Conservation (phyloP, 2,888 invertebrate species). For the Parelbella ahira region DNA sequence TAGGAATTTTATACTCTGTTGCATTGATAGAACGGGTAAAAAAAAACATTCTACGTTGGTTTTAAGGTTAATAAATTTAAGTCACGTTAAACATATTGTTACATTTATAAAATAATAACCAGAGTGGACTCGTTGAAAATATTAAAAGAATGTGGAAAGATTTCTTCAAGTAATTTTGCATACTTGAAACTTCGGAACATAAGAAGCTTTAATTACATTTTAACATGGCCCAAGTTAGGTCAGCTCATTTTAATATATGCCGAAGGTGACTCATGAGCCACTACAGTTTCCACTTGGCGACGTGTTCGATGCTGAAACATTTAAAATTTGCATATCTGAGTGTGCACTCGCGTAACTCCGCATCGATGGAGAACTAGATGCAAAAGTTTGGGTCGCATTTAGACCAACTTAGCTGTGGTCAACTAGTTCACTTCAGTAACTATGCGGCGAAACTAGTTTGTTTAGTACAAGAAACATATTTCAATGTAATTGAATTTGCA, state of each 20-base stretch:
- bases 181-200: conserved; percentile 4
- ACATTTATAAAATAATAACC: too few species aligned
- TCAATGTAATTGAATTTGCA: too few species aligned
- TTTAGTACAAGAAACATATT: too few species aligned
- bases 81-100: too few species aligned
- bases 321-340: conserved; percentile 42
- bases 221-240: not conserved
- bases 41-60: too few species aligned
- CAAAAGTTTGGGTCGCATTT: conserved; percentile 10
- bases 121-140: too few species aligned
- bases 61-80: too few species aligned
- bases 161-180: too few species aligned
- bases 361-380: conserved; percentile 6
- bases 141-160: too few species aligned
- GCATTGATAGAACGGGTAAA: too few species aligned
- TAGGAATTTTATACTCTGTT: too few species aligned
- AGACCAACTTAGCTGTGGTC: conserved; percentile 9
- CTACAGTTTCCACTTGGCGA: conserved; percentile 23
- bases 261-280: conserved; percentile 14
- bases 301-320: conserved; percentile 24
- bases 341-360: conserved; percentile 29
- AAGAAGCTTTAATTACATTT: not conserved
- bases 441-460: too few species aligned
- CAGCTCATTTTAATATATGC: conserved; percentile 18
- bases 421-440: not conserved